Evolutionary conservation across 2,113 vertebrate genomes (phyloP).

Genomic region (Piaya cayana): DNA sequence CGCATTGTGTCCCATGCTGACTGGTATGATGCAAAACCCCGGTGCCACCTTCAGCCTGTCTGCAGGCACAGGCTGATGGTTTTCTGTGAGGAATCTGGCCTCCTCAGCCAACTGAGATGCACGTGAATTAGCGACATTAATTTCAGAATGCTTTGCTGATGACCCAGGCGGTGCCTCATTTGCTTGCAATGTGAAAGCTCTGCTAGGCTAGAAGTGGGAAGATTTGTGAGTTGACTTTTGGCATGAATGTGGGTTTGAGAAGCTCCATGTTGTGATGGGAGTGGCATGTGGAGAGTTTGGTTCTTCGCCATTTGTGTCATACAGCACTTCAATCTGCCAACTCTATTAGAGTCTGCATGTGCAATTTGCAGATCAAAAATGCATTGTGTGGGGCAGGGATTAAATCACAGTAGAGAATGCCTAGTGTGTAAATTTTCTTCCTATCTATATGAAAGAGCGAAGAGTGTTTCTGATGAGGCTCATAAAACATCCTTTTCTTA

Average conservation of each 20-base stretch:
- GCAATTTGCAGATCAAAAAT: constrained; percentile 4
- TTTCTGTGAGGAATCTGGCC: neutral
- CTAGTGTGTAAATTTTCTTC: constrained; percentile 8
- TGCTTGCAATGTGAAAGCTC: neutral
- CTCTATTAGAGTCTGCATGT: neutral
- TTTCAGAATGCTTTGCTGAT: neutral
- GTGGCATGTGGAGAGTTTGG: neutral
- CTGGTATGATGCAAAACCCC: neutral
- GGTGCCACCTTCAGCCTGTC: neutral
- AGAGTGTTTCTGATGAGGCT: constrained; percentile 32
- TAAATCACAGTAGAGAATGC: neutral
- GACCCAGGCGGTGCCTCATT: neutral
- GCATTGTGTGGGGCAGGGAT: neutral
- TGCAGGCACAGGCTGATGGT: rapidly evolving
- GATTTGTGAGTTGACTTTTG: neutral
- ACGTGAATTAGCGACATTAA: neutral
- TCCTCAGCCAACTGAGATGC: neutral
- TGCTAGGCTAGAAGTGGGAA: neutral
- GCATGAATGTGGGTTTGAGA: rapidly evolving
- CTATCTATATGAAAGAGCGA: neutral
- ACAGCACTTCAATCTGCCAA: neutral
- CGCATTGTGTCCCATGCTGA: rapidly evolving
- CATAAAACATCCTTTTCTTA: neutral
- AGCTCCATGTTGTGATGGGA: neutral
- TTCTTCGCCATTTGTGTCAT: neutral